Evolutionary conservation across 2,888 invertebrate genomes (phyloP).

Genomic region (Melitaea athalia): DNA sequence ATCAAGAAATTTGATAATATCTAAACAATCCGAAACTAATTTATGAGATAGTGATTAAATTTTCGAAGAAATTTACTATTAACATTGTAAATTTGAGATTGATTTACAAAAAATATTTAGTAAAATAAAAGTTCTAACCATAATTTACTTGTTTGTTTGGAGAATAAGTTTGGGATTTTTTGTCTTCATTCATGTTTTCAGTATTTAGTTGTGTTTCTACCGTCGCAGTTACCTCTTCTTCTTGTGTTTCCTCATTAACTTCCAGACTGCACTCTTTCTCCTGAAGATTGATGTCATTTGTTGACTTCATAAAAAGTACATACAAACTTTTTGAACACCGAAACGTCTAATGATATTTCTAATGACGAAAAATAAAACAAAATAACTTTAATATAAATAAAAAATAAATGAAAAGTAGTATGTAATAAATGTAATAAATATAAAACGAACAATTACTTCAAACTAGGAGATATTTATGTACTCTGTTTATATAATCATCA

Average conservation of each 20-base stretch:
- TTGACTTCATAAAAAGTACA: constrained; percentile 48
- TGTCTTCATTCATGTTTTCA: constrained; percentile 57
- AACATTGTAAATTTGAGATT: no score
- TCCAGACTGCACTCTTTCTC: constrained; percentile 27
- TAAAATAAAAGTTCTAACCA: constrained; percentile 47
- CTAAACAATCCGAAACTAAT: not conserved
- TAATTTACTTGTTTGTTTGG: constrained; percentile 55
- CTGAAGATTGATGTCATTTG: constrained; percentile 43
- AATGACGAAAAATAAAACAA: no score
- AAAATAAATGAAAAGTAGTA: no score
- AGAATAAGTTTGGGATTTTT: constrained; percentile 59
- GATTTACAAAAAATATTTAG: not conserved
- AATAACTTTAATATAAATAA: no score
- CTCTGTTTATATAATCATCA: no score
- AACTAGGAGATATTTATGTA: no score
- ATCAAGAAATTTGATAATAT: not conserved
- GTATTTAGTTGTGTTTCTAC: constrained; percentile 49
- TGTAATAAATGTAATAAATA: no score
- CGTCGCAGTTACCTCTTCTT: constrained; percentile 40
- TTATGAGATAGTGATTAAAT: not conserved
- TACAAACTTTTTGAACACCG: constrained; percentile 21
- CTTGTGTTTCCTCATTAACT: constrained; percentile 43
- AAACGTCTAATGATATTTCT: not conserved
- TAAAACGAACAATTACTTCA: no score
- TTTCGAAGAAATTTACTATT: not conserved